Evolutionary conservation across 2,797 vertebrate species (phyloP).

Genomic region (Poeciliopsis infans): DNA sequence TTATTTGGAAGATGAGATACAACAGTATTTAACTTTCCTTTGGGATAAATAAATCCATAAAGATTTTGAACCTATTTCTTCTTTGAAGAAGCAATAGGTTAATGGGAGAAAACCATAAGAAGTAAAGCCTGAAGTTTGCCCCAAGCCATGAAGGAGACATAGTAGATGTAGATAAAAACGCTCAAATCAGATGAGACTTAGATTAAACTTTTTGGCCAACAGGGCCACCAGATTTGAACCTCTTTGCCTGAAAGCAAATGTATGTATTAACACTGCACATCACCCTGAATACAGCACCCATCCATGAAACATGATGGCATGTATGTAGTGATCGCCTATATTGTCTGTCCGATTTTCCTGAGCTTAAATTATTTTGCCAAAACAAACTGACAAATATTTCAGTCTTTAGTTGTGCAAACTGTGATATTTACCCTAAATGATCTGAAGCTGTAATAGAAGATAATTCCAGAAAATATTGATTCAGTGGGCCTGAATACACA

Average conservation of each 20-base stretch:
- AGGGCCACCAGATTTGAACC: too few species aligned
- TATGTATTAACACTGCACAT: background rate
- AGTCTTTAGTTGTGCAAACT: background rate
- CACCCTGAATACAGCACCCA: background rate
- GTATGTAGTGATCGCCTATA: too few species aligned
- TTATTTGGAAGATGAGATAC: background rate
- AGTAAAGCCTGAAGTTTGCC: background rate
- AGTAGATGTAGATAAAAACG: background rate
- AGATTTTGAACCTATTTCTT: too few species aligned
- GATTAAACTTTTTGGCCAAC: background rate
- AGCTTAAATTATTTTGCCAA: background rate
- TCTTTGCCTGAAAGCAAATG: background rate
- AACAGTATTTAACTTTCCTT: background rate
- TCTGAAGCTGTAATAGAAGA: background rate
- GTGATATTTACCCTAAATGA: background rate
- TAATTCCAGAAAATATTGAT: background rate
- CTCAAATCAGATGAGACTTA: too few species aligned
- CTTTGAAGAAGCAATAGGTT: background rate
- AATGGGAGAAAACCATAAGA: background rate
- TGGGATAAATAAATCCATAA: background rate
- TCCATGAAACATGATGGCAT: background rate
- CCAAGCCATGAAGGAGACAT: background rate
- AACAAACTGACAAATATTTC: background rate
- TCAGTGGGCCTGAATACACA: background rate
- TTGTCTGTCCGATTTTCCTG: background rate